These are phyloP conservation scores for Xiphophorus hellerii DNA, from an alignment of 2,113 vertebrate genomes.

Conservation along the genomic window DNA sequence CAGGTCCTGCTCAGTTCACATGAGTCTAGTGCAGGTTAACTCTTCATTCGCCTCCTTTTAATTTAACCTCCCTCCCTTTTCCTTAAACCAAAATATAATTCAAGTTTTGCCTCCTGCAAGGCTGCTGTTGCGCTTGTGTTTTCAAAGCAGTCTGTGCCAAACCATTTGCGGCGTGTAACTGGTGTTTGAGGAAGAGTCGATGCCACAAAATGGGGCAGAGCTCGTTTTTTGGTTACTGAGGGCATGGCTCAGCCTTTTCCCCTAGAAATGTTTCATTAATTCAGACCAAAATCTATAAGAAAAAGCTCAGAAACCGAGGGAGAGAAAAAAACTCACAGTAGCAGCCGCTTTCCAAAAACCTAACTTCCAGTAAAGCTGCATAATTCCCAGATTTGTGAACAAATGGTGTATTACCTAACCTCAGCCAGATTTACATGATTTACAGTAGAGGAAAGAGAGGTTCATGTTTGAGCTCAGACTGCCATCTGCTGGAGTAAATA, in stretches of 20 bases:
- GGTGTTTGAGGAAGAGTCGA: constrained; percentile 35
- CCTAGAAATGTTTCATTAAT: background rate
- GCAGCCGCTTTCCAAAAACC: constrained; percentile 15
- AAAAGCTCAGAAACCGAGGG: background rate
- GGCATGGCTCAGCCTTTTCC: constrained; percentile 21
- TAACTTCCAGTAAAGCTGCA: constrained; percentile 50
- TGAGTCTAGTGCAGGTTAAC: constrained; percentile 57
- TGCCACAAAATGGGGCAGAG: constrained; percentile 50
- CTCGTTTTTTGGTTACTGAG: background rate
- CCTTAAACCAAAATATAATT: background rate
- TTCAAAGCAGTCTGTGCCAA: constrained; percentile 23
- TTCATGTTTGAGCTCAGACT: constrained; percentile 23
- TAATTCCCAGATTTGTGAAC: constrained; percentile 56
- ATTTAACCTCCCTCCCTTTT: background rate
- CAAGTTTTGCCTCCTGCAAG: background rate
- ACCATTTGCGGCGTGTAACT: constrained; percentile 30
- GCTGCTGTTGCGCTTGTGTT: constrained; percentile 21
- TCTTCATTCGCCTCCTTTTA: constrained; percentile 25
- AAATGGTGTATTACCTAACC: constrained; percentile 61
- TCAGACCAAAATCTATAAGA: background rate
- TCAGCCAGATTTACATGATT: constrained; percentile 55
- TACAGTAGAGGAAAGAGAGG: constrained; percentile 42
- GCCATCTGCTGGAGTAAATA: constrained; percentile 53
- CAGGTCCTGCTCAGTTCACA: constrained; percentile 56
- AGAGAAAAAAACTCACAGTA: background rate